Percentiles rank a stretch among this genome's conserved stretches.
Conservation (phyloP, 2,113 vertebrate species). For the Oreamnos americanus region DNA sequence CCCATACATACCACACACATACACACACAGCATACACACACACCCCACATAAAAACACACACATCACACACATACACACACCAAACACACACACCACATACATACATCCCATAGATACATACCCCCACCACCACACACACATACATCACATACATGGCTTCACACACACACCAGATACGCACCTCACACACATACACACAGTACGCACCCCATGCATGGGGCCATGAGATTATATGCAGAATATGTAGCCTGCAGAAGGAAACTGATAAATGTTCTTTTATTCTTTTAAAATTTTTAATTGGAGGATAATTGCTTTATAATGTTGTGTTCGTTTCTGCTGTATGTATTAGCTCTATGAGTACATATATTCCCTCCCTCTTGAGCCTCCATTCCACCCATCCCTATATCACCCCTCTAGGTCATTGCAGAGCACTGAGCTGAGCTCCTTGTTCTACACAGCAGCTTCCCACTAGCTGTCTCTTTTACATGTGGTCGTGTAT, state of each 20-base stretch:
- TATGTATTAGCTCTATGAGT: not conserved
- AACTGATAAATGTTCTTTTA: not conserved
- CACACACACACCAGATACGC: not conserved
- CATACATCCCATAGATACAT: not conserved
- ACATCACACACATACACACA: too few species aligned
- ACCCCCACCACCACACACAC: not conserved
- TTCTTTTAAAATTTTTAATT: not conserved
- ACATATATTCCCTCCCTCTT: not conserved
- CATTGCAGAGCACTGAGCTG: not conserved
- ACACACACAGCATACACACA: not conserved
- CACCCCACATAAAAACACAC: not conserved
- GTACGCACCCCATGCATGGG: accelerated
- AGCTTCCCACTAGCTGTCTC: not conserved
- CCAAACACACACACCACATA: not conserved
- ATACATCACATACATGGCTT: not conserved
- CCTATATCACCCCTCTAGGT: not conserved
- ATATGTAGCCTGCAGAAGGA: not conserved
- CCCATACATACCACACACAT: not conserved
- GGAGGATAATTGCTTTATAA: not conserved
- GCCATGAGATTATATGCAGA: not conserved
- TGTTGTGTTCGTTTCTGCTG: not conserved
- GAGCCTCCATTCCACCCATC: not conserved
- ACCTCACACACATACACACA: not conserved
- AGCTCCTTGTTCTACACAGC: not conserved
- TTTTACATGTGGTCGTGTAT: not conserved